These are phyloP conservation scores for Phoxinus phoxinus DNA, from an alignment of 2,113 vertebrate species.

Conservation along the genomic window DNA sequence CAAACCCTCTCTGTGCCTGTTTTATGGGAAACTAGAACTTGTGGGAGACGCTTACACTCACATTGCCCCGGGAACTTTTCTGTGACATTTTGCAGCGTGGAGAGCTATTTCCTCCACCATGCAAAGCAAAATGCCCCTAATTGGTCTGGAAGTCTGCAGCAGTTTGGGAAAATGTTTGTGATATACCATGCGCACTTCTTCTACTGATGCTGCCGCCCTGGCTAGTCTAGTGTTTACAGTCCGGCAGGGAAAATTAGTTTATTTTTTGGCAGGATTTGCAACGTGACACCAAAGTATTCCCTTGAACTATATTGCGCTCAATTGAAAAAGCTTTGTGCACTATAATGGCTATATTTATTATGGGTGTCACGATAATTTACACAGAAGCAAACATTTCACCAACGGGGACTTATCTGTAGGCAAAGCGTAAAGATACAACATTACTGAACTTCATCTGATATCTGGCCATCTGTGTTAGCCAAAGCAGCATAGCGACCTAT, in stretches of 20 bases:
- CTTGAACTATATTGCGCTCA: slow-evolving; percentile 73
- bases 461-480: slow-evolving; percentile 64
- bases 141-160: slow-evolving; percentile 83
- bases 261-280: slow-evolving; percentile 75
- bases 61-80: slow-evolving; percentile 76
- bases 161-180: slow-evolving; percentile 83
- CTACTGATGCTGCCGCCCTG: slow-evolving; percentile 77
- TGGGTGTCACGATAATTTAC: slow-evolving; percentile 75
- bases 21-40: slow-evolving; percentile 54
- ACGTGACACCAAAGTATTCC: slow-evolving; percentile 80
- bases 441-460: slow-evolving; percentile 64
- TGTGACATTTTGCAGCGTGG: slow-evolving; percentile 87
- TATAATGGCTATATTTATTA: slow-evolving; percentile 79
- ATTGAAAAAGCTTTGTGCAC: slow-evolving; percentile 73
- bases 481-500: slow-evolving; percentile 64
- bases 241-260: slow-evolving; percentile 81
- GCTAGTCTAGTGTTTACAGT: slow-evolving; percentile 83
- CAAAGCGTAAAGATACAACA: slow-evolving; percentile 64
- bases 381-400: slow-evolving; percentile 78
- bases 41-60: slow-evolving; percentile 58
- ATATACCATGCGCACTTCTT: slow-evolving; percentile 78
- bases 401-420: slow-evolving; percentile 75
- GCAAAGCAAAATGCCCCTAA: slow-evolving; percentile 84
- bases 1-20: background rate
- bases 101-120: slow-evolving; percentile 87